Conservation (phyloP, 2,888 invertebrate genomes). For the Chalcosyrphus nemorum region DNA sequence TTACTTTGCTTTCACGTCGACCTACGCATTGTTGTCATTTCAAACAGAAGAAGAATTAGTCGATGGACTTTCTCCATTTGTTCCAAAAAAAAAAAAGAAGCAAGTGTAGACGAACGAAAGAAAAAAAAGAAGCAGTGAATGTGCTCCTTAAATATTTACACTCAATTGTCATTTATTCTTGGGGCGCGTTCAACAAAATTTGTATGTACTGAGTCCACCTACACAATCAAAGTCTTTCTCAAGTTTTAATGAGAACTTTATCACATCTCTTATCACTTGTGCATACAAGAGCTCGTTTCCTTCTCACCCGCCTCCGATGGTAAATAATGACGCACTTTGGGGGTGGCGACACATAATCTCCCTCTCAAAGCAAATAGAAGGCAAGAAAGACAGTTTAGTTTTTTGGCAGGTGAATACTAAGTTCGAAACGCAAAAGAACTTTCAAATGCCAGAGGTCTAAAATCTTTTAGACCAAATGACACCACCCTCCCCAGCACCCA, state of each 20-base stretch:
- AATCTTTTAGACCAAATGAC: too few species aligned
- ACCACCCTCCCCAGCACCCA: not conserved
- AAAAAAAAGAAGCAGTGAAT: not conserved
- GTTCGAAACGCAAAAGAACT: conserved; percentile 1
- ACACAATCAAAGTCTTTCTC: not conserved
- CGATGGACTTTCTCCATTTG: not conserved
- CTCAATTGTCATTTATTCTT: conserved; percentile 33
- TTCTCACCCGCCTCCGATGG: not conserved
- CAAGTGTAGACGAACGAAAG: not conserved
- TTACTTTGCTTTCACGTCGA: not conserved
- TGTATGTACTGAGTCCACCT: not conserved
- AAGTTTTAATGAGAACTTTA: not conserved
- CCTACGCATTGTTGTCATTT: conserved; percentile 5
- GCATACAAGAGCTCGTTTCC: not conserved
- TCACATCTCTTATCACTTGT: conserved; percentile 26
- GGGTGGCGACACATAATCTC: not conserved
- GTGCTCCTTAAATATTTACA: conserved; percentile 40
- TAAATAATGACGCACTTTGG: conserved; percentile 8
- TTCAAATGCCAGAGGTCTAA: conserved; percentile 19
- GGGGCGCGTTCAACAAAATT: conserved; percentile 11
- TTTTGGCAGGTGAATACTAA: too few species aligned
- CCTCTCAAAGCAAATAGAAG: not conserved
- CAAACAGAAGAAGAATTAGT: not conserved
- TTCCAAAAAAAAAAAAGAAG: too few species aligned
- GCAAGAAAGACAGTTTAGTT: too few species aligned